Conservation (phyloP, 2,888 invertebrate genomes). For the Cyaniris semiargus region DNA sequence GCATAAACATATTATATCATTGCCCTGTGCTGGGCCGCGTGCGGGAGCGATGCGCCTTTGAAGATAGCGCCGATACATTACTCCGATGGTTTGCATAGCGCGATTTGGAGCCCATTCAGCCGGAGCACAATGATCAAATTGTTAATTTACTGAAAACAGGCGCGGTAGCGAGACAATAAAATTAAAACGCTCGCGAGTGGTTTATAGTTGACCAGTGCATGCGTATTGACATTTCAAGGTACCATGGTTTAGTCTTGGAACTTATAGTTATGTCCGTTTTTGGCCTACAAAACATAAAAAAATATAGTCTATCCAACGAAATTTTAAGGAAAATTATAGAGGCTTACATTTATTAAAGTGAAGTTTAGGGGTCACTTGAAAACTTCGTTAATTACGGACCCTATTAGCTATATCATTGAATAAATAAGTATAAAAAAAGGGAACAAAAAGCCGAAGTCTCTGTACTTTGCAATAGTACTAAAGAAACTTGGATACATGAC, state of each 20-base stretch:
- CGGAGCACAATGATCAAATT: slow-evolving; percentile 43
- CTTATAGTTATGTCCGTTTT: neutral
- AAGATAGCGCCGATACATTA: slow-evolving; percentile 77
- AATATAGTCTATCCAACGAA: too few species aligned
- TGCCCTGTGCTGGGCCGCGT: slow-evolving; percentile 34
- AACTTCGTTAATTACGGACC: too few species aligned
- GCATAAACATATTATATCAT: slow-evolving; percentile 16
- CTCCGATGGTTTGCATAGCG: slow-evolving; percentile 61
- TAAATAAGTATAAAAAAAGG: too few species aligned
- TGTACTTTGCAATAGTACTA: neutral
- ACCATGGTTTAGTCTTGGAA: neutral
- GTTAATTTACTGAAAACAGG: slow-evolving; percentile 33
- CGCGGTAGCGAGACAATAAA: slow-evolving; percentile 1
- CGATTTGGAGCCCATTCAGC: slow-evolving; percentile 44
- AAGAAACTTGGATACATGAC: too few species aligned
- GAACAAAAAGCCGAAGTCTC: too few species aligned
- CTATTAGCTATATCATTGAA: too few species aligned
- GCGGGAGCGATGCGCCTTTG: slow-evolving; percentile 70
- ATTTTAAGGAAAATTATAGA: too few species aligned
- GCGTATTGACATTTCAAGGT: neutral
- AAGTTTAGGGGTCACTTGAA: too few species aligned
- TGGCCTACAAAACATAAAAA: too few species aligned
- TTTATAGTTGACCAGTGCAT: neutral
- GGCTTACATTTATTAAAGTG: too few species aligned
- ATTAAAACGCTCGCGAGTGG: slow-evolving; percentile 23